Conservation (phyloP, 2,113 vertebrate genomes). For the Cettia cetti region DNA sequence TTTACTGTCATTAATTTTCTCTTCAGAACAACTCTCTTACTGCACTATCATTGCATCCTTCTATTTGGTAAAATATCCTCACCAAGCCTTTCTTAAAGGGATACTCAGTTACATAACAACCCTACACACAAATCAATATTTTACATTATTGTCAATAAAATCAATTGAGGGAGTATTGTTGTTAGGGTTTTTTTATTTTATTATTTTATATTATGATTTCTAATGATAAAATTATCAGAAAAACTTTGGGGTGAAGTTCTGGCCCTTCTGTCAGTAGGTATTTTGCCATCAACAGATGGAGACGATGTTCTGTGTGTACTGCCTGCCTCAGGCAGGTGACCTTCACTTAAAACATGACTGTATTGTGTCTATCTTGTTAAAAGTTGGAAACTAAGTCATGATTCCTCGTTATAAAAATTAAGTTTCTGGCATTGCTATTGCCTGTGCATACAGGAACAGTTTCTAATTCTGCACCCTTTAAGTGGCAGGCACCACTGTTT, state of each 20-base stretch:
- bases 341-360: not conserved
- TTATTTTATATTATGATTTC: not conserved
- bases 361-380: not conserved
- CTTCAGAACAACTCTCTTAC: not conserved
- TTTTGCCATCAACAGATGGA: not conserved
- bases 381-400: not conserved
- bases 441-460: not conserved
- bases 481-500: conserved; percentile 7
- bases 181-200: not conserved
- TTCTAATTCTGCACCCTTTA: conserved; percentile 16
- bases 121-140: not conserved
- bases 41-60: not conserved
- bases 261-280: not conserved
- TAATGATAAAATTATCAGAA: not conserved
- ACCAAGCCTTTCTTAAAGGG: not conserved
- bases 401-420: not conserved
- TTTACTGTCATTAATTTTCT: not conserved
- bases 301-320: not conserved
- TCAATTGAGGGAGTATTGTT: not conserved
- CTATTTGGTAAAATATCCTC: not conserved
- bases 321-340: not conserved
- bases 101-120: not conserved
- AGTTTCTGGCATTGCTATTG: not conserved
- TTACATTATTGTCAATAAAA: not conserved
- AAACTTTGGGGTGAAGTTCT: not conserved